phyloP scores from a whole-genome alignment of 64 coral and sea anemone species.

The Montipora capricornis region DNA sequence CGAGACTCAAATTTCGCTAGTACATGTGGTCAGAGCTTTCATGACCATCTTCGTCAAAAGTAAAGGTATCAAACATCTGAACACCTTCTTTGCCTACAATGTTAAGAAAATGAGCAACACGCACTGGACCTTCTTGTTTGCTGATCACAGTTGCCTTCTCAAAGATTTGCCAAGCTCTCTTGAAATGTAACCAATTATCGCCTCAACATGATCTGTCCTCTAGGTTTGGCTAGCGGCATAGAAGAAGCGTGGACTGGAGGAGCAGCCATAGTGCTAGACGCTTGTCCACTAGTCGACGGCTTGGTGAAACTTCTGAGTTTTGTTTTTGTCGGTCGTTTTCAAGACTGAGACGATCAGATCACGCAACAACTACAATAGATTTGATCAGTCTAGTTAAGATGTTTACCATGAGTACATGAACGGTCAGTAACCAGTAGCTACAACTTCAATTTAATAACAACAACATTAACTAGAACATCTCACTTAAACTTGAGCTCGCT shows the following conservation, averaged over 20 bases:
- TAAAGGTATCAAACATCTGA: conserved; percentile 12
- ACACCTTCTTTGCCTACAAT: conserved; percentile 47
- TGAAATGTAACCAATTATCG: conserved; percentile 63
- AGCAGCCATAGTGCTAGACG: conserved; percentile 9
- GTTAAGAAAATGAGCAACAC: conserved; percentile 46
- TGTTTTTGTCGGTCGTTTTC: too few species aligned
- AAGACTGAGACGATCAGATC: too few species aligned
- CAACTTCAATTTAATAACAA: too few species aligned
- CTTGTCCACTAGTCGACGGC: background rate
- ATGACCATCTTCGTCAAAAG: conserved; percentile 20
- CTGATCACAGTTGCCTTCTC: conserved; percentile 33
- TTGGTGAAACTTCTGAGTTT: too few species aligned
- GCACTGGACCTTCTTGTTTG: conserved; percentile 37
- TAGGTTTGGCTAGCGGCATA: conserved; percentile 40
- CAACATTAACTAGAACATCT: too few species aligned
- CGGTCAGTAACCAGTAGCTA: too few species aligned
- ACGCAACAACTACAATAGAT: too few species aligned
- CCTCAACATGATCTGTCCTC: conserved; percentile 49
- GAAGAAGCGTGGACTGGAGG: conserved; percentile 27
- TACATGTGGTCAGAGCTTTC: conserved; percentile 53
- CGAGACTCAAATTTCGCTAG: conserved; percentile 62
- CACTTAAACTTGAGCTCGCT: too few species aligned
- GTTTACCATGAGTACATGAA: too few species aligned
- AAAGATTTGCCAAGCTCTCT: conserved; percentile 44
- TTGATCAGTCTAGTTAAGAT: too few species aligned